Evolutionary conservation across 2,113 vertebrate species (phyloP).

Genomic region (Thryonomys swinderianus): DNA sequence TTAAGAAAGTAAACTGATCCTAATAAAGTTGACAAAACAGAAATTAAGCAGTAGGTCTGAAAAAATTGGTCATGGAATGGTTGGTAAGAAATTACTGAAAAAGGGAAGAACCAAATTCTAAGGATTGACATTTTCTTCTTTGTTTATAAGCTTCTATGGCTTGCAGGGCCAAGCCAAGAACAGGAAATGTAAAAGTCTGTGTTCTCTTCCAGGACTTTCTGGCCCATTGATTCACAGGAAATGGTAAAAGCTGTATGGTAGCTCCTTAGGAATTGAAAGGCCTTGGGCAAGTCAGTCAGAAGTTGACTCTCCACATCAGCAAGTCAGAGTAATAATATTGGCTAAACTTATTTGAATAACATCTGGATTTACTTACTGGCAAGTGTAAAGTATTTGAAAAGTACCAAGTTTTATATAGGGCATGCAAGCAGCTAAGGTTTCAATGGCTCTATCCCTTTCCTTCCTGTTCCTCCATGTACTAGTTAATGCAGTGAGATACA

Average conservation of each 20-base stretch:
- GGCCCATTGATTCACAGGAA: slow-evolving; percentile 38
- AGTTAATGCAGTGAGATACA: not conserved
- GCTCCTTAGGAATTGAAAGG: not conserved
- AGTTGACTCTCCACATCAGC: not conserved
- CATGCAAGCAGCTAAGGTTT: slow-evolving; percentile 50
- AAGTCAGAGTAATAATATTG: slow-evolving; percentile 25
- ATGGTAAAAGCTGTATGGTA: not conserved
- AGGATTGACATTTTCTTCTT: slow-evolving; percentile 28
- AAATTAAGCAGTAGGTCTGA: not conserved
- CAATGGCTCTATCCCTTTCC: not conserved
- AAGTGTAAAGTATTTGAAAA: slow-evolving; percentile 63
- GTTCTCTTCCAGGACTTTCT: slow-evolving; percentile 38
- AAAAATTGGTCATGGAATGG: not conserved
- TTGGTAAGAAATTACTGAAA: slow-evolving; percentile 3
- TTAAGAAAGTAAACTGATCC: slow-evolving; percentile 3
- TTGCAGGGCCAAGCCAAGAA: slow-evolving; percentile 17
- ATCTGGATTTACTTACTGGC: slow-evolving; percentile 71
- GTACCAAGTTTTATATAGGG: slow-evolving; percentile 26
- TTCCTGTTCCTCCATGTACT: not conserved
- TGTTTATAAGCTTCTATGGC: slow-evolving; percentile 44
- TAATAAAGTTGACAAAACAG: not conserved
- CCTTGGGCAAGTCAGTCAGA: slow-evolving; percentile 41
- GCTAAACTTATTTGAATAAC: slow-evolving; percentile 33
- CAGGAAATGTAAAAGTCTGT: slow-evolving; percentile 28
- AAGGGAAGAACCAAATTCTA: not conserved